Base-by-base conservation (phyloP, 1,140 invertebrate genomes). In the Druon quercuslanigerum region DNA sequence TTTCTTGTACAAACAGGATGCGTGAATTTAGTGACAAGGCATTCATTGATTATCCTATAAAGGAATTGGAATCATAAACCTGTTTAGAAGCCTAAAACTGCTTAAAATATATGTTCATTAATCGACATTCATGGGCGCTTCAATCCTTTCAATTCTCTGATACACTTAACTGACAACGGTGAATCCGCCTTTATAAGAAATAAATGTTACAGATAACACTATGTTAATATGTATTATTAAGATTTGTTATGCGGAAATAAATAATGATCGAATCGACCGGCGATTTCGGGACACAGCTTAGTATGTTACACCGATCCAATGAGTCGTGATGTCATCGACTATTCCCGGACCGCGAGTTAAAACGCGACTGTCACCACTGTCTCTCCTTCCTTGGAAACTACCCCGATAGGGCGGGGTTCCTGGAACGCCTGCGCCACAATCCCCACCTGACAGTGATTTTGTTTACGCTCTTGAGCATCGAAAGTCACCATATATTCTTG, bases 381-480 rank as follows among this genome's bases (percentile, higher is more conserved):
- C 70, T 76, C 80, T 79, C 75, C 78, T 84, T 83, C 85, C 84
- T 84, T 80, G 80, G 86, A 84, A 87, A 83, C 84, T 84, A 87
- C 84, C 85, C 82, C 85, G 83, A 90, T 82, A 90, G 89, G 89
- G 89, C 89, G 89, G 88, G 89, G 89, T 90, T 90, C 87, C 73
- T 80, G 74, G 25, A 83, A 88, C 89, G 89, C 89, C 83, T 82
- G 83, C 82, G 81, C 80, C 78, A 71, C 73, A 52, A 71, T 78
- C 79, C 79, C 74, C 80, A 79, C 80, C 73, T 72, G 78, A 9
- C 9, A 46, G 40, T 46, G 73, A 80, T 79, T 87, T 88, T 86
- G 86, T 90, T 90, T 85, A 88, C 84, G 84, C 86, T 86, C 76
- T 79, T 76, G 73, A 85, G 73, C 78, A 70, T 81, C 82, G 78